Evolutionary conservation across 1,140 invertebrate genomes (phyloP).

Genomic region (Brachionus paranguensis): DNA sequence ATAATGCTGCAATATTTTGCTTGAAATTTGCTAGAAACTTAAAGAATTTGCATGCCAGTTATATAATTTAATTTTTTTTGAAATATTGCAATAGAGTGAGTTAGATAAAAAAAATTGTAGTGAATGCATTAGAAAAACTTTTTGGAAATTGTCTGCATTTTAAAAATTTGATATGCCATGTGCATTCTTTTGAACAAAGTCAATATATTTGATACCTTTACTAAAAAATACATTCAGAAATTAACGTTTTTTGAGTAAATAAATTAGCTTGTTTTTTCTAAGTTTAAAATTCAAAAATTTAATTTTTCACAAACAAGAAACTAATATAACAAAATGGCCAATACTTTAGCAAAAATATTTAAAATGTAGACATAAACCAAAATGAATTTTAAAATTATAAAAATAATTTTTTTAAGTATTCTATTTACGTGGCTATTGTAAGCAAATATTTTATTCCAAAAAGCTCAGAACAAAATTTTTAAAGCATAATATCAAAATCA

Average conservation of each 20-base stretch:
- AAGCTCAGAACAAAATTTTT: too few species aligned
- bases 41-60: neutral
- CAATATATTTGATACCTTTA: neutral
- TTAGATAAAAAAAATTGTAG: neutral
- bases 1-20: slow-evolving; percentile 19
- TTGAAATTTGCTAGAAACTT: neutral
- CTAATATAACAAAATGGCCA: neutral
- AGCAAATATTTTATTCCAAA: too few species aligned
- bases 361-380: neutral
- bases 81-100: slow-evolving; percentile 6
- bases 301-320: neutral
- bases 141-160: neutral
- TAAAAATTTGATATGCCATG: neutral
- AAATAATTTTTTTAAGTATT: too few species aligned
- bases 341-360: neutral
- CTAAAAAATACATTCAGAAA: neutral
- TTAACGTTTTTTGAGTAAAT: neutral
- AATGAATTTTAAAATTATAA: too few species aligned
- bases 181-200: neutral
- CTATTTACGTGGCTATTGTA: too few species aligned
- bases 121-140: neutral
- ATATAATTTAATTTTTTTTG: neutral
- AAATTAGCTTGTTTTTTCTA: neutral
- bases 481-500: too few species aligned
- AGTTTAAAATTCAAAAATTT: neutral